Conservation (phyloP, 2,888 invertebrate species). For the Xylota segnis region DNA sequence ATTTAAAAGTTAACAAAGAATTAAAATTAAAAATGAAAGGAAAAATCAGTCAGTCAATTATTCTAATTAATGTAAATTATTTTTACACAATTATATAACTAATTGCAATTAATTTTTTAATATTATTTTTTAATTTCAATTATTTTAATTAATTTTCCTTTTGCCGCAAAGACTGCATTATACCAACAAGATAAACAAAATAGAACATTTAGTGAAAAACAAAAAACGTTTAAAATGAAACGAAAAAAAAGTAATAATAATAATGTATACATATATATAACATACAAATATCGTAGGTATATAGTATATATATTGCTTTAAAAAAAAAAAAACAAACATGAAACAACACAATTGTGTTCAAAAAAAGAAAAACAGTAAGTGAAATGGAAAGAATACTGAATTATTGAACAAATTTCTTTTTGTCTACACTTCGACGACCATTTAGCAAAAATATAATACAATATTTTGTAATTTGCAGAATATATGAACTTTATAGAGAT, state of each 20-base stretch:
- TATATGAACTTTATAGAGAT: slow-evolving; percentile 71
- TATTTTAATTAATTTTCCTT: slow-evolving; percentile 77
- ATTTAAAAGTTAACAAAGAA: slow-evolving; percentile 50
- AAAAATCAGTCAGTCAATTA: slow-evolving; percentile 75
- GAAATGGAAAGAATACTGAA: slow-evolving; percentile 52
- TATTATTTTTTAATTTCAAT: slow-evolving; percentile 42
- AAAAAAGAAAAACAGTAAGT: slow-evolving; percentile 28
- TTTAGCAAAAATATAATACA: slow-evolving; percentile 40
- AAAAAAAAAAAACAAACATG: slow-evolving; percentile 15
- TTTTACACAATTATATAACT: slow-evolving; percentile 49
- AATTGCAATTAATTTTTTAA: slow-evolving; percentile 63
- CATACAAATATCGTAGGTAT: slow-evolving; percentile 1
- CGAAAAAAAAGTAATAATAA: neutral
- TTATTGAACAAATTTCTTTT: slow-evolving; percentile 50
- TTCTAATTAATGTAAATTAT: slow-evolving; percentile 72
- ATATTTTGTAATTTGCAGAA: slow-evolving; percentile 73
- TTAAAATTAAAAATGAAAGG: slow-evolving; percentile 38
- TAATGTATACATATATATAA: slow-evolving; percentile 35
- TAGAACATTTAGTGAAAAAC: slow-evolving; percentile 56
- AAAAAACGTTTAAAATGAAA: slow-evolving; percentile 31
- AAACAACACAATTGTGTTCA: slow-evolving; percentile 53
- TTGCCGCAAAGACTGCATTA: slow-evolving; percentile 84
- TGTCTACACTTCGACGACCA: slow-evolving; percentile 46
- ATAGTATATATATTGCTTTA: slow-evolving; percentile 54
- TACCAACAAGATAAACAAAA: slow-evolving; percentile 80